Base-by-base conservation (phyloP, 2,888 invertebrate species). In the Caenorhabditis macrosperma region DNA sequence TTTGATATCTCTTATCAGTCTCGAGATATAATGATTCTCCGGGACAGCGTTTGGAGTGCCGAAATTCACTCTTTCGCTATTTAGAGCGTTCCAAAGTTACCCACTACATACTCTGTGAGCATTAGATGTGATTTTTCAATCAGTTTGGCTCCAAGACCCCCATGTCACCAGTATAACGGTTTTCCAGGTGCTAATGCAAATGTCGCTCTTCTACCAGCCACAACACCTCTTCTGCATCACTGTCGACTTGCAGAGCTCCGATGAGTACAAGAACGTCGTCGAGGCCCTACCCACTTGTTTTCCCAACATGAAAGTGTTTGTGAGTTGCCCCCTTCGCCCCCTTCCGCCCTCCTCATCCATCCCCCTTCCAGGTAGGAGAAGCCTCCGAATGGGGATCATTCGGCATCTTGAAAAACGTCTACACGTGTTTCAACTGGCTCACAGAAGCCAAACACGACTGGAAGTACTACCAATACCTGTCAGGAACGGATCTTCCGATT, bases 401-500 rank as follows among this genome's bases (percentile, higher is more conserved):
- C 22, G 79, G 80, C 7, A 82, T 82, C 20, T 63, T 82, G 22
- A 66, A 55, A 5, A 78, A 78, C 41, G 82, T 82, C 4, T 82
- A 75, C 33, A 71, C 72, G 1, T 82, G 82, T 33, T 78, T 79
- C 61, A 67, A 68, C 9, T 68, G 59, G 48, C 55, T 78, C 20
- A 15, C 82, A 10, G 48, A 55, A 17, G 22, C 63, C 2, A 48
- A 79, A n/a, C 57, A 76, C 22, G 20, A 44, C 1, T 82, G 82
- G 82, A 68, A 77, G 22, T 79, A 82, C 30, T 82, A 82, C 48
- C 78, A 85, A 63, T 85, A 85, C 28, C 48, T 85, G 9, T 78
- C 83, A 26, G 85, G 85, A 46, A 77, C 78, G 7, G 85, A 85
- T 71, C 69, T 84, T 15, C 84, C 84, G 24, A 68, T 84, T 38